Evolutionary conservation across 2,797 vertebrate genomes (phyloP).

Genomic region (Macropus fuliginosus): DNA sequence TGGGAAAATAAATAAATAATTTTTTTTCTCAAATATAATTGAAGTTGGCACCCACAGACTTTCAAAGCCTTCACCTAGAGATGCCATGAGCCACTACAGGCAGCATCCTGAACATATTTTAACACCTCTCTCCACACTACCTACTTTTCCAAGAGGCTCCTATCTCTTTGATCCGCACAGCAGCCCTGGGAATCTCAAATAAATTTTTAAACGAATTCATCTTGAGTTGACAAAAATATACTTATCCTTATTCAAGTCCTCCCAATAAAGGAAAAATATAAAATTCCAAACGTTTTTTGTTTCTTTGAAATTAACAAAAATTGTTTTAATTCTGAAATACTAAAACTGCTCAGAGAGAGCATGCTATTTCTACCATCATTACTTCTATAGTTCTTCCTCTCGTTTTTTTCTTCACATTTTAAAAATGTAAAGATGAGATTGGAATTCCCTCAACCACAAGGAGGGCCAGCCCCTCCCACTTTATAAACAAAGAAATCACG

Average conservation of each 20-base stretch:
- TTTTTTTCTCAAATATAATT: background rate
- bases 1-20: slow-evolving; percentile 6
- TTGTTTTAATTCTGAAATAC: slow-evolving; percentile 16
- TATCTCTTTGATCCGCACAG: background rate
- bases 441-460: background rate
- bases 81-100: background rate
- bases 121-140: background rate
- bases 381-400: background rate
- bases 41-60: slow-evolving; percentile 2
- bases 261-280: slow-evolving; percentile 38
- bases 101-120: background rate
- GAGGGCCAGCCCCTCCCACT: background rate
- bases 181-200: background rate
- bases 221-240: slow-evolving; percentile 29
- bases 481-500: background rate
- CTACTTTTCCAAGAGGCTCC: background rate
- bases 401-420: background rate
- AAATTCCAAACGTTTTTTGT: slow-evolving; percentile 29
- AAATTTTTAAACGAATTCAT: background rate
- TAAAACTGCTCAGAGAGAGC: background rate
- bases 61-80: background rate
- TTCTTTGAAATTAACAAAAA: slow-evolving; percentile 30
- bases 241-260: background rate
- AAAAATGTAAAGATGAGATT: background rate
- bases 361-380: background rate